Conservation (phyloP, 1,140 invertebrate species). For the Apis cerana region DNA sequence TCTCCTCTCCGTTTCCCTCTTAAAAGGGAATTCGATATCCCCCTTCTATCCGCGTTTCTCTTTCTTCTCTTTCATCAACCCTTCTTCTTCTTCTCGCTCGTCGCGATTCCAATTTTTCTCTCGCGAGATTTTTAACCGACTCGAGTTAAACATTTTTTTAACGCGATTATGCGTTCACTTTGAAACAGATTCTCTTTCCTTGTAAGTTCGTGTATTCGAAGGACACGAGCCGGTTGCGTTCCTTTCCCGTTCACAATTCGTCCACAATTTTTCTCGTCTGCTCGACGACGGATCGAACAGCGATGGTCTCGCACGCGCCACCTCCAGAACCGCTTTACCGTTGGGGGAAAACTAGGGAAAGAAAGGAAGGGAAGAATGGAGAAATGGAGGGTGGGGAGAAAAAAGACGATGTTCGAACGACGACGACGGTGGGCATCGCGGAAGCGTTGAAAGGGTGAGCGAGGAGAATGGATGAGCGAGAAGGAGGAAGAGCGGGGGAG, state of each 20-base stretch:
- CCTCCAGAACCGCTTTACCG: no score
- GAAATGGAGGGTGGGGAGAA: neutral
- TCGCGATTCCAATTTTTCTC: neutral
- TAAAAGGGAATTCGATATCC: constrained; percentile 17
- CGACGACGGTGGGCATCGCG: constrained; percentile 32
- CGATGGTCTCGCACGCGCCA: neutral
- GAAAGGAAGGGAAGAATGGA: neutral
- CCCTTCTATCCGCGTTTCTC: neutral
- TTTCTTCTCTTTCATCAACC: neutral
- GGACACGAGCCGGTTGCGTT: no score
- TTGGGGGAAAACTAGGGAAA: no score
- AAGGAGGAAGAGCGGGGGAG: constrained; percentile 2
- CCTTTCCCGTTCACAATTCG: no score
- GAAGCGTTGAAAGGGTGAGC: constrained; percentile 30
- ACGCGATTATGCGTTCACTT: no score
- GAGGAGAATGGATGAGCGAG: constrained; percentile 18
- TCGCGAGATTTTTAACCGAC: no score
- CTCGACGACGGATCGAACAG: neutral
- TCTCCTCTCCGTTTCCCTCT: constrained; percentile 4
- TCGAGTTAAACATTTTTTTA: no score
- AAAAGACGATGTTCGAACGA: constrained; percentile 23
- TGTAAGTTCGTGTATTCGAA: no score
- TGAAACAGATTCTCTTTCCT: no score
- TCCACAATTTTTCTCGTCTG: no score
- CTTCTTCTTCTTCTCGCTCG: neutral